These are phyloP conservation scores for Ferrisia virgata DNA, from an alignment of 2,888 invertebrate genomes.

Conservation along the genomic window DNA sequence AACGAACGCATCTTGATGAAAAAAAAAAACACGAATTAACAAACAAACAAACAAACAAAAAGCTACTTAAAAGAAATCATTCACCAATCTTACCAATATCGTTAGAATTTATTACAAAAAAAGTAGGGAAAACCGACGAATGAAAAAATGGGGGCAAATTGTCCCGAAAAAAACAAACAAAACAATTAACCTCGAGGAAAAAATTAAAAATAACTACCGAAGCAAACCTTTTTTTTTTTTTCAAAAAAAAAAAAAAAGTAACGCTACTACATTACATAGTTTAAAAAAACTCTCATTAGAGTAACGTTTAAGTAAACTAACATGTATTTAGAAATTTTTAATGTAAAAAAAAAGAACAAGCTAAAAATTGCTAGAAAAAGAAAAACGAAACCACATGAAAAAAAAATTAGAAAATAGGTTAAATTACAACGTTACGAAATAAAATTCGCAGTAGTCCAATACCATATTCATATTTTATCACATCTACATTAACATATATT, in stretches of 20 bases:
- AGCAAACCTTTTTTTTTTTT: neutral
- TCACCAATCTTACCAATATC: slow-evolving; percentile 10
- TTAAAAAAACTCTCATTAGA: neutral
- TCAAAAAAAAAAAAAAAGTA: slow-evolving; percentile 9
- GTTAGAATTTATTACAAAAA: slow-evolving; percentile 16
- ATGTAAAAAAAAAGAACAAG: slow-evolving; percentile 24
- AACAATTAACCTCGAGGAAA: neutral
- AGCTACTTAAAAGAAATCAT: slow-evolving; percentile 22
- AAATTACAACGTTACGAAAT: slow-evolving; percentile 35
- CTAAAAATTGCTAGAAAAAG: slow-evolving; percentile 26
- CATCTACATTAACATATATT: slow-evolving; percentile 45
- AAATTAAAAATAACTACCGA: slow-evolving; percentile 5
- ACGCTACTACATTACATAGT: slow-evolving; percentile 18
- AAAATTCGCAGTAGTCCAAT: slow-evolving; percentile 39
- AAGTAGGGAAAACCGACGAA: neutral
- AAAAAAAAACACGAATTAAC: too few species aligned
- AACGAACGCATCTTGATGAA: neutral
- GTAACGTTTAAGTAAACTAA: neutral
- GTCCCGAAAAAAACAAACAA: neutral
- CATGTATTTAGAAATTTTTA: slow-evolving; percentile 26
- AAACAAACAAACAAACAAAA: neutral
- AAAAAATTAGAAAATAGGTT: slow-evolving; percentile 30
- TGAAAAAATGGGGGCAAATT: neutral
- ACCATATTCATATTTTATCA: slow-evolving; percentile 45
- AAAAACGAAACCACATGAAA: slow-evolving; percentile 31